phyloP scores from a whole-genome alignment of 2,797 vertebrate species.

The Muscicapa striata region DNA sequence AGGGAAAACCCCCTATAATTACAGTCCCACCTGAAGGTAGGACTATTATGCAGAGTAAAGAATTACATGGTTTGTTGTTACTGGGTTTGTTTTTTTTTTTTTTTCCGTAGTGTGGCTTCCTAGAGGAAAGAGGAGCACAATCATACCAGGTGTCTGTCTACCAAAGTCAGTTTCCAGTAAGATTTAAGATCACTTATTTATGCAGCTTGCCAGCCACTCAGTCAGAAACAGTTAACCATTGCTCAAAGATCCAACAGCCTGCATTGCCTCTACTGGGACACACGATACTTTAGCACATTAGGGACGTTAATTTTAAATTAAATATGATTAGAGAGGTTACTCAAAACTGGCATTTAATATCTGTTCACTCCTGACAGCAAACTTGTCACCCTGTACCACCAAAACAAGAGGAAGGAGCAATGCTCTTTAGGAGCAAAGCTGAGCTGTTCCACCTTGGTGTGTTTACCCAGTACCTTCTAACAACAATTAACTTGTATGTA shows the following conservation, averaged over 20 bases:
- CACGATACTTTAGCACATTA: not conserved
- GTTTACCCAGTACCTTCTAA: not conserved
- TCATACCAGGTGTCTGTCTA: not conserved
- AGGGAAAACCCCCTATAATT: not conserved
- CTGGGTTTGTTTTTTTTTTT: not conserved
- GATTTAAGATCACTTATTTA: not conserved
- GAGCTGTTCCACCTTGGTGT: not conserved
- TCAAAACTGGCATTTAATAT: not conserved
- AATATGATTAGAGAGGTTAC: not conserved
- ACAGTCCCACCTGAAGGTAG: not conserved
- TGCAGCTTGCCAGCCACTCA: not conserved
- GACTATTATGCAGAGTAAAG: not conserved
- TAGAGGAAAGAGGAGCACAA: not conserved
- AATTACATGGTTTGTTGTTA: not conserved
- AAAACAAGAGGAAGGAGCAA: not conserved
- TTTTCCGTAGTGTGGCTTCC: not conserved
- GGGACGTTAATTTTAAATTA: not conserved
- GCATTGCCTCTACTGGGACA: not conserved
- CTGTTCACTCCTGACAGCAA: not conserved
- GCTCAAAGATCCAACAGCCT: not conserved
- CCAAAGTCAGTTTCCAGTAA: not conserved
- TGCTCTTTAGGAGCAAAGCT: not conserved
- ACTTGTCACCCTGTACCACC: not conserved
- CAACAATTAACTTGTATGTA: not conserved
- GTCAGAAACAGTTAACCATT: not conserved